phyloP scores from a whole-genome alignment of 2,113 vertebrate genomes.

The Candoia aspera region DNA sequence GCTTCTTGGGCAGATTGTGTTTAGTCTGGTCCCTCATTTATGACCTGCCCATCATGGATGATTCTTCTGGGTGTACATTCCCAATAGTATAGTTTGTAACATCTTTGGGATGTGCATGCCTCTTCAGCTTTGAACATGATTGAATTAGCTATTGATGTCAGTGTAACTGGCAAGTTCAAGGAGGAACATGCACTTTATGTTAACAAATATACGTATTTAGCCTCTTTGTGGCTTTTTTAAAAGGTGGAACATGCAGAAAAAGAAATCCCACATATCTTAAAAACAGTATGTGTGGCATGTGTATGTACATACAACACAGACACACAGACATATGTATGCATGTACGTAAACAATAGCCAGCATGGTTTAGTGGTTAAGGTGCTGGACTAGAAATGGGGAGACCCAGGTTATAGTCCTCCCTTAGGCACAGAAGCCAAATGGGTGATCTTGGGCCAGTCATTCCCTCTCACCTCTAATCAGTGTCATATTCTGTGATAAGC shows the following conservation, averaged over 20 bases:
- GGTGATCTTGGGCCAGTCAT: background rate
- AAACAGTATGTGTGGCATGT: background rate
- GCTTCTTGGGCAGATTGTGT: background rate
- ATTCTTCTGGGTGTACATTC: background rate
- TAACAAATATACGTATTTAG: constrained; percentile 34
- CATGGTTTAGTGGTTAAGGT: background rate
- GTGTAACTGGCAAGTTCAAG: background rate
- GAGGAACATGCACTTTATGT: background rate
- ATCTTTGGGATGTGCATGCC: background rate
- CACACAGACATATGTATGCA: background rate
- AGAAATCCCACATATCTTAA: background rate
- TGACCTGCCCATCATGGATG: background rate
- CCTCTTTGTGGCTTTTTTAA: constrained; percentile 28
- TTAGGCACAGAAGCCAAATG: background rate
- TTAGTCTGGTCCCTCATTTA: background rate
- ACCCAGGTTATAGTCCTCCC: background rate
- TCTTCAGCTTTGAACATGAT: background rate
- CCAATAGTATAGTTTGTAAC: background rate
- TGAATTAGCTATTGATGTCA: background rate
- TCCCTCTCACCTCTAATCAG: background rate
- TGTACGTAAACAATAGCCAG: too few relatives aligned
- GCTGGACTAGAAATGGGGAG: background rate
- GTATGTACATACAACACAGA: background rate
- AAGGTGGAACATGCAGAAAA: constrained; percentile 11
- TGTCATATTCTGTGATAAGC: background rate